These are phyloP conservation scores for Lampropteryx suffumata DNA, from an alignment of 2,888 invertebrate species.

Conservation along the genomic window DNA sequence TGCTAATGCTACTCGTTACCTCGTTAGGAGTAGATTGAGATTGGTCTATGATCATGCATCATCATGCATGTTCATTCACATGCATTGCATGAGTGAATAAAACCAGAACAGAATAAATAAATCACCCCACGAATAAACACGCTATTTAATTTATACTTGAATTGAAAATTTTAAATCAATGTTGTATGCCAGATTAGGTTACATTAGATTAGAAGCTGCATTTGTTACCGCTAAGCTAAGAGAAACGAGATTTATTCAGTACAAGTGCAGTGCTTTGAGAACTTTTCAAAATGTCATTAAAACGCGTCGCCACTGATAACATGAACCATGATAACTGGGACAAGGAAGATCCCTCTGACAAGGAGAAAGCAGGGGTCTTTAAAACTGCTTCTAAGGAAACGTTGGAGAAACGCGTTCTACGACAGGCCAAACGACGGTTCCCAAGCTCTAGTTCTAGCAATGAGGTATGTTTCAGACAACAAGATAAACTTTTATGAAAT, in stretches of 20 bases:
- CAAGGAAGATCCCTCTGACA: conserved; percentile 85
- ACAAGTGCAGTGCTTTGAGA: neutral
- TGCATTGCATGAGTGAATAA: too few species aligned
- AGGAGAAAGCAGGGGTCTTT: conserved; percentile 90
- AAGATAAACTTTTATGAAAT: neutral
- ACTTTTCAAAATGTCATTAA: conserved; percentile 84
- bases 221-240: conserved; percentile 18
- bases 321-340: conserved; percentile 95
- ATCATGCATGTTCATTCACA: too few species aligned
- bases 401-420: conserved; percentile 89
- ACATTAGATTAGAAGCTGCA: neutral
- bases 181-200: too few species aligned
- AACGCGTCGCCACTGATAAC: conserved; percentile 88
- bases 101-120: too few species aligned
- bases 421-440: conserved; percentile 88
- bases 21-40: too few species aligned
- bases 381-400: conserved; percentile 85
- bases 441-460: conserved; percentile 47
- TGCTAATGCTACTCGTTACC: too few species aligned
- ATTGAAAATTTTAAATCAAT: too few species aligned
- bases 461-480: conserved; percentile 40
- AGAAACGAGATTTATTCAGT: conserved; percentile 13
- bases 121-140: too few species aligned
- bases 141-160: too few species aligned
- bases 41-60: too few species aligned